Evolutionary conservation across 1,140 invertebrate genomes (phyloP), one percentile per base, ranked within the genome.

Genomic region (Caenorhabditis latens): DNA sequence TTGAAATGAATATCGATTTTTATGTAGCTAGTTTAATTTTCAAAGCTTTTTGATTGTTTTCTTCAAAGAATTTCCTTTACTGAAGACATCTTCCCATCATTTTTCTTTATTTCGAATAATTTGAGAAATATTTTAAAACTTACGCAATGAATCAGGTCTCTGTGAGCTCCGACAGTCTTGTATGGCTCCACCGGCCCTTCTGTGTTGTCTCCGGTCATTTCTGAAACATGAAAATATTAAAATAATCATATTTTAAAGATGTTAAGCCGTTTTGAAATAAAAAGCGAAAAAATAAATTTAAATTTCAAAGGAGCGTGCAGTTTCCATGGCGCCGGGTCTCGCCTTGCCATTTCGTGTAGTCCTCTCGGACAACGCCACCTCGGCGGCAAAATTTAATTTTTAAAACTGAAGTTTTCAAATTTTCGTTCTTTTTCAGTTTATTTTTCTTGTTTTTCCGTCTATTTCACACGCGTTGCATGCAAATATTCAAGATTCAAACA

Each of bases 81-180:
- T 32, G 32, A 32, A 32, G 32, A 0, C 32, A 32, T 32, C 32
- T 32, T 32, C 32, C 2, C 32, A 32, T 32, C 32, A 32, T 32
- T 32, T 32, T 32, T 2, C 32, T 32, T 32, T 32, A 32, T 32
- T 32, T 32, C 32, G 32, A 32, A 32, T 2, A 32, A 32, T 32
- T 32, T 32, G 32, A 32, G n/a, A n/a, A n/a, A n/a, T n/a, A n/a
- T 46, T 46, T 7, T 46, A 19, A n/a, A 16, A 19, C 71, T 50
- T 79, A 79, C 71, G 9, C 71, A 79, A 50, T 79, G 71, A 79
- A 79, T 79, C 5, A 79, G 71, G 19, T 79, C 71, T 53, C 71
- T 50, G 46, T 79, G 71, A 0, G 71, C 71, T 9, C 71, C 71
- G 40, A 79, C 71, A 4, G 71, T 79, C 13, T 50, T 48, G 46